phyloP scores from a whole-genome alignment of 2,113 vertebrate genomes.

The Probosciger aterrimus region DNA sequence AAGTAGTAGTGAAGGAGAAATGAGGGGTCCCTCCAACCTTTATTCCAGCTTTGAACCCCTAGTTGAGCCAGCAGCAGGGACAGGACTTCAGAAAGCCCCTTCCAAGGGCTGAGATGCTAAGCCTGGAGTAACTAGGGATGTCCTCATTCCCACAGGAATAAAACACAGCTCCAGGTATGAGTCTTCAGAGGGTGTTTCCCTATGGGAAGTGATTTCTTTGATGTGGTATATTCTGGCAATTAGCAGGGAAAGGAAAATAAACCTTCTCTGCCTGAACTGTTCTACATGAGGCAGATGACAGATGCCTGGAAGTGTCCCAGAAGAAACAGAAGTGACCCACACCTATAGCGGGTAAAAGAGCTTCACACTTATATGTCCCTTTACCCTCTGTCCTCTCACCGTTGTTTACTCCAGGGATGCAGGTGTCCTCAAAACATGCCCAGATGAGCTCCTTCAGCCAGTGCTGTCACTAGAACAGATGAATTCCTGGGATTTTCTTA shows the following conservation, averaged over 20 bases:
- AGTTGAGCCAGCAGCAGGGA: accelerated
- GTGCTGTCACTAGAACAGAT: accelerated
- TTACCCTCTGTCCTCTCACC: not conserved
- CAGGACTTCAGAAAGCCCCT: not conserved
- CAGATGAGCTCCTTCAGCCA: not conserved
- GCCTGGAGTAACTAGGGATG: not conserved
- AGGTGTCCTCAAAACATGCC: accelerated
- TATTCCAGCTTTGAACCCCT: not conserved
- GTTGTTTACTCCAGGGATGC: not conserved
- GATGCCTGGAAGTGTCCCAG: not conserved
- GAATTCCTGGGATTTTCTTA: not conserved
- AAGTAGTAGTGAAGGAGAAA: not conserved
- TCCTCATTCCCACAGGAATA: not conserved
- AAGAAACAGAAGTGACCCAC: not conserved
- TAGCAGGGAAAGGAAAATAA: slow-evolving; percentile 38
- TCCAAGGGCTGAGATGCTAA: not conserved
- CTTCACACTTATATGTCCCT: not conserved
- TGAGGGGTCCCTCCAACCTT: not conserved
- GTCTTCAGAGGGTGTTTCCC: not conserved
- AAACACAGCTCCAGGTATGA: not conserved
- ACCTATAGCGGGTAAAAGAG: accelerated
- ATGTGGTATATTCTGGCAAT: slow-evolving; percentile 22
- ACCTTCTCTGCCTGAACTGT: not conserved
- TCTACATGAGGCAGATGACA: not conserved
- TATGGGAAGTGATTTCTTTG: not conserved